Percentiles rank a stretch among this genome's conserved stretches.
These are phyloP conservation scores for Psilopsiagon aymara DNA, from an alignment of 2,113 vertebrate species.

Conservation along the genomic window DNA sequence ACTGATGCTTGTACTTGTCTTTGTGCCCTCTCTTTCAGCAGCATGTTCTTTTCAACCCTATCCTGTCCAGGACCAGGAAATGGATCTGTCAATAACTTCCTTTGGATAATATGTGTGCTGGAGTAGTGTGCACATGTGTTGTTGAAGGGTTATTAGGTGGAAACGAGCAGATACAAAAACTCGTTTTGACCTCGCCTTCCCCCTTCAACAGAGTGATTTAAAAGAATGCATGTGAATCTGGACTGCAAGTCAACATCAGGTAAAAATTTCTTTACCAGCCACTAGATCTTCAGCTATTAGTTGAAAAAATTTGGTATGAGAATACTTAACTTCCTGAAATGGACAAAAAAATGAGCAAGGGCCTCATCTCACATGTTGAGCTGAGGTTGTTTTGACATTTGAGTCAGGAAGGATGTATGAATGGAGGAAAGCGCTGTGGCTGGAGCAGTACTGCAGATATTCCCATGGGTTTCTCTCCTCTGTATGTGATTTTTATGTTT, in stretches of 20 bases:
- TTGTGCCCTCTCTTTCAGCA: background rate
- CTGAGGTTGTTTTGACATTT: background rate
- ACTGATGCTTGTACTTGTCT: background rate
- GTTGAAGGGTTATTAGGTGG: background rate
- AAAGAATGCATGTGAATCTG: background rate
- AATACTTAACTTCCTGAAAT: background rate
- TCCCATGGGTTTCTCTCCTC: background rate
- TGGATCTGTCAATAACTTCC: background rate
- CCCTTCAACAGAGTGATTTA: background rate
- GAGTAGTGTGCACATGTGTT: background rate
- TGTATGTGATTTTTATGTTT: background rate
- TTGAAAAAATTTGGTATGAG: background rate
- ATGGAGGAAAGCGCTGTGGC: rapidly evolving
- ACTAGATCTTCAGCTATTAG: background rate
- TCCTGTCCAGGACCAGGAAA: background rate
- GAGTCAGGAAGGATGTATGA: background rate
- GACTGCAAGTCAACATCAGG: background rate
- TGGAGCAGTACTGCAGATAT: background rate
- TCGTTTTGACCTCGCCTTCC: background rate
- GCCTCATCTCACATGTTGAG: background rate
- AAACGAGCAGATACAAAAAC: background rate
- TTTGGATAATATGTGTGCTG: background rate
- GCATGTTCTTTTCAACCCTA: background rate
- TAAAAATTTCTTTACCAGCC: background rate
- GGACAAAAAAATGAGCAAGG: background rate